phyloP scores from a whole-genome alignment of 1,140 invertebrate species.

The Aradophagus sp. region DNA sequence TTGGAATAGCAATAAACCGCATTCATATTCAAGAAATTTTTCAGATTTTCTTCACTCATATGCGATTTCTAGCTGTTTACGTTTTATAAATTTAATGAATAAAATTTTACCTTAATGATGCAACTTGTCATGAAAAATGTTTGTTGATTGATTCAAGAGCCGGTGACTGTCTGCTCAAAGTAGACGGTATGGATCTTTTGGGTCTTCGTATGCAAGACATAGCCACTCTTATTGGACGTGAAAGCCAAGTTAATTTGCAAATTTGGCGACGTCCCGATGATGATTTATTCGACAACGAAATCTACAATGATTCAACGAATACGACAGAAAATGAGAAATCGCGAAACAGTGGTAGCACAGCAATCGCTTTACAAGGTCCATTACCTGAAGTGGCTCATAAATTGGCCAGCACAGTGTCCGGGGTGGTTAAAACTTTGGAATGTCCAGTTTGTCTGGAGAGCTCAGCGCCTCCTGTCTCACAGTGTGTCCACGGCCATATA shows the following conservation, averaged over 20 bases:
- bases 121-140: too few species aligned
- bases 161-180: conserved; percentile 80
- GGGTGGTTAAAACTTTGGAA: conserved; percentile 77
- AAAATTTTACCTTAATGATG: too few species aligned
- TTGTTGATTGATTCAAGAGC: too few species aligned
- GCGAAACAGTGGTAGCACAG: conserved; percentile 18
- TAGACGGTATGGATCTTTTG: conserved; percentile 78
- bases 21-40: too few species aligned
- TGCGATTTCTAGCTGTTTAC: too few species aligned
- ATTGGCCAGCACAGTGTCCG: conserved; percentile 69
- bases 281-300: conserved; percentile 32
- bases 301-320: conserved; percentile 69
- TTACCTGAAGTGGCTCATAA: conserved; percentile 68
- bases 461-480: conserved; percentile 78
- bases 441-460: conserved; percentile 79
- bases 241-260: conserved; percentile 65
- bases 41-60: too few species aligned
- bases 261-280: conserved; percentile 66
- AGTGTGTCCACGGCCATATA: conserved; percentile 81
- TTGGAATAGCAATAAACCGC: too few species aligned
- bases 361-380: conserved; percentile 65
- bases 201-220: conserved; percentile 77
- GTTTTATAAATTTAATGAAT: too few species aligned
- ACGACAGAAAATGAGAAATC: conserved; percentile 67
- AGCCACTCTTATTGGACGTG: conserved; percentile 74